Evolutionary conservation across 2,797 vertebrate species (phyloP), one percentile per base, ranked within the genome.

Genomic region (Ctenopoma kingsleyae): DNA sequence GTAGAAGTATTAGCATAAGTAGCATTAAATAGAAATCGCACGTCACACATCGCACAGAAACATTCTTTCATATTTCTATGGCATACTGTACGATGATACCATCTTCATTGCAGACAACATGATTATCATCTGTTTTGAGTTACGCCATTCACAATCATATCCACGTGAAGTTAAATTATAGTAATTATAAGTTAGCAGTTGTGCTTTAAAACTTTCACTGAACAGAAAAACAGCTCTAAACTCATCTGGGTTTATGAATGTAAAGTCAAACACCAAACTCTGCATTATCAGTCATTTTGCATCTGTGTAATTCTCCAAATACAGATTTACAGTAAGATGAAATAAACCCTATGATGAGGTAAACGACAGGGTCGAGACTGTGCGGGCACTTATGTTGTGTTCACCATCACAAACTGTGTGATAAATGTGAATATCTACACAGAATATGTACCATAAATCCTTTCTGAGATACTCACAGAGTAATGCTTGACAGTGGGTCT

Each of bases 401-500:
- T 11, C 1, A 53, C n/a, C 27, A 8, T 48, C 1, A 8, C n/a
- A 48, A 43, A 23, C 23, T 23, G 23, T 4, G 23, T 23, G 23
- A 23, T 23, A 23, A 23, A 23, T 48, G 20, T 69, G 6, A 64
- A 30, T 48, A 57, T 41, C 17, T n/a, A 1, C 9, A 32, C 9
- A 32, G n/a, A 4, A 5, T 10, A 13, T 41, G 19, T 9, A 41
- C 9, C 11, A 12, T 5, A 0, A 51, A 58, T 36, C 16, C 58
- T 41, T 20, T 50, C 23, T 60, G 20, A 63, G 62, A 67, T 80
- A 94, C 93, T 89, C 84, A 95, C 94, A 56, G 73, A 0, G 30
- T 90, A 77, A 81, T 94, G 94, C 40, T 93, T 95, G 76, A 95
- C 94, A 0, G 92, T 94, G 38, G 95, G 95, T 75, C 94, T 90